These are phyloP conservation scores for Rhadinocentrus ornatus DNA, from an alignment of 2,797 vertebrate genomes.

Conservation along the genomic window DNA sequence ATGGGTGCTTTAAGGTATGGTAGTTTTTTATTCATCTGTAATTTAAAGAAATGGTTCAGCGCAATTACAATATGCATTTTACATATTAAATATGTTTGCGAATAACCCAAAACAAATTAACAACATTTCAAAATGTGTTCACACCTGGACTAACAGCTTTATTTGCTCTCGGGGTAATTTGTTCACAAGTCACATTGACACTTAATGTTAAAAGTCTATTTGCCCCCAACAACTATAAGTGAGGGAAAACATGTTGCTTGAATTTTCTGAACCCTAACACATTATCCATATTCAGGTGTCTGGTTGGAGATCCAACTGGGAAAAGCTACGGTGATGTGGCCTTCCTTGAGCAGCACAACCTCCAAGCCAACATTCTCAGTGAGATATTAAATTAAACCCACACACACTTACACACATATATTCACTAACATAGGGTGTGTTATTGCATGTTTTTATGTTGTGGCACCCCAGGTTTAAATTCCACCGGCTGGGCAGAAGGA, in stretches of 20 bases:
- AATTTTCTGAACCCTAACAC: not conserved
- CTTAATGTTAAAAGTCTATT: not conserved
- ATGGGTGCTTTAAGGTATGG: slow-evolving; percentile 88
- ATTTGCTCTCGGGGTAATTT: not conserved
- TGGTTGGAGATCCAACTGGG: slow-evolving; percentile 88
- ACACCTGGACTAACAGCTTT: slow-evolving; percentile 1
- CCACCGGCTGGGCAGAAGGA: slow-evolving; percentile 85
- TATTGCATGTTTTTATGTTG: not conserved
- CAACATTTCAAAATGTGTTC: not conserved
- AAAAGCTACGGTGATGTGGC: slow-evolving; percentile 92
- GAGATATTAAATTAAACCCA: slow-evolving; percentile 39
- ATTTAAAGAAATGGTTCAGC: not conserved
- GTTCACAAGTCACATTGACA: not conserved
- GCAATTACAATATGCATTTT: not conserved
- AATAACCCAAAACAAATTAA: not conserved
- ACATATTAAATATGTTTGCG: not conserved
- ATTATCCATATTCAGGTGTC: slow-evolving; percentile 78
- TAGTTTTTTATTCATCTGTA: slow-evolving; percentile 11
- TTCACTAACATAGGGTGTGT: not conserved
- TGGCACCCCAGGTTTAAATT: slow-evolving; percentile 79
- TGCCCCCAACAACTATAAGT: not conserved
- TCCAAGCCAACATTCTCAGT: slow-evolving; percentile 89
- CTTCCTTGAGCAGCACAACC: slow-evolving; percentile 90
- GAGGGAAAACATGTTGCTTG: not conserved
- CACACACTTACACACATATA: not conserved